Evolutionary conservation across 2,113 vertebrate species (phyloP).

Genomic region (Chloroceryle aenea): DNA sequence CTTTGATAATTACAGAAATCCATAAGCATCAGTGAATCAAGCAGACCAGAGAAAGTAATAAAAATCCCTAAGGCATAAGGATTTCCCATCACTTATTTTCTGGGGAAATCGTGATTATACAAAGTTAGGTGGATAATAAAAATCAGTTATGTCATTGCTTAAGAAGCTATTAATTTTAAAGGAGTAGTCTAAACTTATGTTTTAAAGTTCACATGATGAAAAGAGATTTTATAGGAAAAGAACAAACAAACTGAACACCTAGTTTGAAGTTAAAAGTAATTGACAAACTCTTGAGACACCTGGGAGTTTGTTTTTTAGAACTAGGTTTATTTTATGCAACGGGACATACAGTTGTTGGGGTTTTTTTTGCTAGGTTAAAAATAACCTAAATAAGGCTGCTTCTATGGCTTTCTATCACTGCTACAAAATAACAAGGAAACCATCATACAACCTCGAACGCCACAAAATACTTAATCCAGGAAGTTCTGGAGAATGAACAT

Average conservation of each 20-base stretch:
- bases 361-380: background rate
- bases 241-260: background rate
- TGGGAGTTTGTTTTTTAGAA: background rate
- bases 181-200: background rate
- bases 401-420: background rate
- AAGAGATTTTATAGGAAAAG: background rate
- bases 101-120: fast-evolving
- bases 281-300: background rate
- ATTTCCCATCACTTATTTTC: background rate
- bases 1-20: background rate
- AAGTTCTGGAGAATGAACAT: background rate
- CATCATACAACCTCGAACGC: background rate
- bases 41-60: background rate
- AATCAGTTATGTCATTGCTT: background rate
- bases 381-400: background rate
- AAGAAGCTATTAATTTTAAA: background rate
- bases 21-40: background rate
- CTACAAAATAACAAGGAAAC: background rate
- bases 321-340: background rate
- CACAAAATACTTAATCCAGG: background rate
- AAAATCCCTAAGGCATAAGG: background rate
- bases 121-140: background rate
- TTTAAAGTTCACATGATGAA: background rate
- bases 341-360: background rate
- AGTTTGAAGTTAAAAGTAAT: background rate